Evolutionary conservation across 2,888 invertebrate genomes (phyloP).

Genomic region (Pyrochroa serraticornis): DNA sequence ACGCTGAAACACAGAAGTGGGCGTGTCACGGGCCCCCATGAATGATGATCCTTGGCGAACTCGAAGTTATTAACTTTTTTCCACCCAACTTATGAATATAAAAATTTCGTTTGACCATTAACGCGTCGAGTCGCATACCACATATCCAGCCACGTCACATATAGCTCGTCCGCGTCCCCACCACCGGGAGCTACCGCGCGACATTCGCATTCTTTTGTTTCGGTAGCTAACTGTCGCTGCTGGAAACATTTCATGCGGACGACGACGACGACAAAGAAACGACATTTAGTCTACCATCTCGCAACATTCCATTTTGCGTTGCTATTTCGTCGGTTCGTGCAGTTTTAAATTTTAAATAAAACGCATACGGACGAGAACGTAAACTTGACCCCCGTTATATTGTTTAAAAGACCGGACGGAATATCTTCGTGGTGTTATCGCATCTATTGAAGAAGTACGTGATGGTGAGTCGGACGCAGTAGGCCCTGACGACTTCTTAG

Average conservation of each 20-base stretch:
- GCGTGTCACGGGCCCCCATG: conserved; percentile 26
- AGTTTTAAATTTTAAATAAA: no score
- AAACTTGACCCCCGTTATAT: no score
- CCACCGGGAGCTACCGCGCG: not conserved
- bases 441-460: not conserved
- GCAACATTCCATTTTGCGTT: no score
- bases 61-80: conserved; percentile 26
- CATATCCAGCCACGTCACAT: not conserved
- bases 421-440: not conserved
- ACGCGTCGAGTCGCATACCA: not conserved
- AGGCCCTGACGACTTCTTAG: conserved; percentile 53
- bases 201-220: no score
- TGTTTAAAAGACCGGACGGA: no score
- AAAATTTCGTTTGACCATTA: conserved; percentile 1
- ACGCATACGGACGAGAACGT: no score
- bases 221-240: no score
- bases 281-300: no score
- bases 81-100: conserved; percentile 14
- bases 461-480: conserved; percentile 38
- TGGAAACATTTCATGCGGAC: no score
- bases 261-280: no score
- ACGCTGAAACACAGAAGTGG: conserved; percentile 22
- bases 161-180: no score
- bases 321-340: no score
- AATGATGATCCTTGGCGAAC: conserved; percentile 34